Percentiles rank a stretch among this genome's conserved stretches.
These are phyloP conservation scores for Chaetophractus vellerosus DNA, from an alignment of 2,797 vertebrate species.

Conservation along the genomic window DNA sequence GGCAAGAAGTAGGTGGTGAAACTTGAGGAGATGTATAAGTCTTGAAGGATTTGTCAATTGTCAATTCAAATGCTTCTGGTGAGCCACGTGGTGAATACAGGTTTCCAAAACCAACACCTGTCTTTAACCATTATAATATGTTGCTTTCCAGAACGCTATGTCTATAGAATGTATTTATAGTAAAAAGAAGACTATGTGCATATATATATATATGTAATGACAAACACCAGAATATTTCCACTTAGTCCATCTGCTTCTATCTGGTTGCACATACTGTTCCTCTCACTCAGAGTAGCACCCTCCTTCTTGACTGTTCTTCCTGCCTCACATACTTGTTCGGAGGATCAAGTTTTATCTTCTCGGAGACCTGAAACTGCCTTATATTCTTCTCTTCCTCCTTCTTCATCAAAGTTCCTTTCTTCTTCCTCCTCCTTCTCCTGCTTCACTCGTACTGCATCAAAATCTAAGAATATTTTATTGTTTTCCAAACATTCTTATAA, in stretches of 20 bases:
- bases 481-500: background rate
- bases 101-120: background rate
- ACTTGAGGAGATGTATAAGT: background rate
- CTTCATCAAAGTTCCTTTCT: background rate
- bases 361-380: background rate
- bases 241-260: background rate
- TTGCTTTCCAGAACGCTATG: background rate
- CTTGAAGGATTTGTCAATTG: background rate
- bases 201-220: background rate
- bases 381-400: background rate
- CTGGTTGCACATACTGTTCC: background rate
- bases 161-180: background rate
- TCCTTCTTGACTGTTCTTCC: background rate
- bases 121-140: background rate
- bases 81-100: background rate
- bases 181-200: background rate
- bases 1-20: background rate
- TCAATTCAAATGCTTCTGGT: background rate
- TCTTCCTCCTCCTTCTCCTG: background rate
- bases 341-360: background rate
- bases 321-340: background rate
- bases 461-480: background rate
- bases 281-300: accelerated
- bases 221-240: background rate
- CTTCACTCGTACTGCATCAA: background rate